phyloP scores from a whole-genome alignment of 1,140 invertebrate species.

The Megalonaias nervosa region DNA sequence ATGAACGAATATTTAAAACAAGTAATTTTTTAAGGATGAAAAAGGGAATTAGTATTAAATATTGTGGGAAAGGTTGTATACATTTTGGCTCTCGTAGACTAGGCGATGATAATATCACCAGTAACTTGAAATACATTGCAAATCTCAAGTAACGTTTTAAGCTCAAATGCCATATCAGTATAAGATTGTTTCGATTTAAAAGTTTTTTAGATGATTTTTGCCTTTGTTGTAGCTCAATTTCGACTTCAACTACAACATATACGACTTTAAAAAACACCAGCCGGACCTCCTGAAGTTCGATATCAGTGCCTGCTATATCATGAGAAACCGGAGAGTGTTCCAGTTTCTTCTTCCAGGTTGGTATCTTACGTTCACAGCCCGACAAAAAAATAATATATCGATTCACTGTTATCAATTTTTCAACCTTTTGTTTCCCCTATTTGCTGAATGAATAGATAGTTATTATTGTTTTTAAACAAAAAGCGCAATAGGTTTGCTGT shows the following conservation, averaged over 20 bases:
- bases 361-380: too few species aligned
- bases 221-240: constrained; percentile 24
- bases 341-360: constrained; percentile 44
- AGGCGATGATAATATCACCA: background rate
- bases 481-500: too few species aligned
- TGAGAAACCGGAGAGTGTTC: constrained; percentile 39
- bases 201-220: background rate
- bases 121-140: background rate
- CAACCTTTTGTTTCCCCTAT: too few species aligned
- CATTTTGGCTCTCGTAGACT: background rate
- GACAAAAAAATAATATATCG: too few species aligned
- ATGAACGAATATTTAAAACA: too few species aligned
- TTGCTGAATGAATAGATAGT: too few species aligned
- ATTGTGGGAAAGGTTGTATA: background rate
- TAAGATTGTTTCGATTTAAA: background rate
- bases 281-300: constrained; percentile 51
- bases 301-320: constrained; percentile 48
- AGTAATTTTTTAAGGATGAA: too few species aligned
- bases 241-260: constrained; percentile 48
- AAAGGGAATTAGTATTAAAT: background rate
- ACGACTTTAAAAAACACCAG: constrained; percentile 46
- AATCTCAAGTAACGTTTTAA: background rate
- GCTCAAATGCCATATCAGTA: background rate
- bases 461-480: too few species aligned
- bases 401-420: too few species aligned